Percentiles rank a stretch among this genome's conserved stretches.
phyloP scores from a whole-genome alignment of 2,113 vertebrate genomes.

The Chinchilla lanigera region DNA sequence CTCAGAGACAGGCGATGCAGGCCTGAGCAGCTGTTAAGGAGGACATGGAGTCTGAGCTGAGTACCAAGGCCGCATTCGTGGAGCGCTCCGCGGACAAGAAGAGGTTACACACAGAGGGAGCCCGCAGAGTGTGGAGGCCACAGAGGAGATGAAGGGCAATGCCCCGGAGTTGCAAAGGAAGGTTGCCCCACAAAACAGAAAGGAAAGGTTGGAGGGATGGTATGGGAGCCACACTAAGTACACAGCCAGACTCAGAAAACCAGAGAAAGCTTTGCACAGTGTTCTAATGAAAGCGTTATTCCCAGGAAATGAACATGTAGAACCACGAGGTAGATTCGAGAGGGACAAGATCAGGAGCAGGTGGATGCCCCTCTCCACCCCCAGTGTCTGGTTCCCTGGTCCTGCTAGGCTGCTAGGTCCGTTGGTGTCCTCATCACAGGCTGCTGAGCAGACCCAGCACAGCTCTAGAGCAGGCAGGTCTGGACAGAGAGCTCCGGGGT shows the following conservation, averaged over 20 bases:
- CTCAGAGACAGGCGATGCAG: neutral
- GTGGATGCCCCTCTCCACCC: accelerated
- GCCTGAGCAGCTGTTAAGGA: neutral
- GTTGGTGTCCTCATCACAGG: accelerated
- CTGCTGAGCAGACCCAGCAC: neutral
- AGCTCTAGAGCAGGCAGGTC: neutral
- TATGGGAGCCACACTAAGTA: neutral
- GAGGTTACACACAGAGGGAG: accelerated
- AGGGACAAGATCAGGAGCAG: too few species aligned
- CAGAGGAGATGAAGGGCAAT: neutral
- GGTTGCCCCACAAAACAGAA: neutral
- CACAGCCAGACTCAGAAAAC: neutral
- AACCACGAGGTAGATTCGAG: accelerated
- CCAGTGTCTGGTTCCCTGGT: too few species aligned
- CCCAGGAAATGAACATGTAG: neutral
- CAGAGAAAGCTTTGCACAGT: neutral
- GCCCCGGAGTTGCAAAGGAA: neutral
- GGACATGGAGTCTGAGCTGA: neutral
- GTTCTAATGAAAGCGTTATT: neutral
- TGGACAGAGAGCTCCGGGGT: neutral
- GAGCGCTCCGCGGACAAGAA: accelerated
- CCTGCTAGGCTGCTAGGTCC: accelerated
- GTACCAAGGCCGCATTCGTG: neutral
- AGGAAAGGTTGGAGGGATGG: neutral
- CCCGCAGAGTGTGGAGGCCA: accelerated